A percentile compares a stretch with the other conserved stretches of the same genome.
These are phyloP conservation scores for Pantelozetes paolii DNA, from an alignment of 2,888 invertebrate species.

Conservation along the genomic window DNA sequence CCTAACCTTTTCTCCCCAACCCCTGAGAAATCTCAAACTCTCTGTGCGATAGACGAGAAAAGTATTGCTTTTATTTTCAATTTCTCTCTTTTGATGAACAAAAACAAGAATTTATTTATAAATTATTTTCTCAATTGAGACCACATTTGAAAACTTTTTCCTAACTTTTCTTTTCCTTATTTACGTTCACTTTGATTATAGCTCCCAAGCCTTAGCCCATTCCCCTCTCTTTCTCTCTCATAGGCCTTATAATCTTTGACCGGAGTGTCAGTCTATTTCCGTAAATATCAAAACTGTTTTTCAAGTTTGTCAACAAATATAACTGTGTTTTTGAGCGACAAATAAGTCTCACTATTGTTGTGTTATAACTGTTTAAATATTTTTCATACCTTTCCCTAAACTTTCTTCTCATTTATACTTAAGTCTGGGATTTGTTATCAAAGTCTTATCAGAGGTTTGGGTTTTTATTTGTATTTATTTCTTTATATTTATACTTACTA, in stretches of 20 bases:
- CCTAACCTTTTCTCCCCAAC: neutral
- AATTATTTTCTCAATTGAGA: neutral
- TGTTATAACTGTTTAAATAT: too few species aligned
- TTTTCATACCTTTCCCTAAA: too few species aligned
- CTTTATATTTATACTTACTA: too few species aligned
- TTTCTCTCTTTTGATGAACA: neutral
- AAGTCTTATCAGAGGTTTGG: too few species aligned
- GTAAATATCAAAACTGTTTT: neutral
- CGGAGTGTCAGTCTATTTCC: neutral
- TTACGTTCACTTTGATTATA: neutral
- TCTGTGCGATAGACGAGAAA: neutral
- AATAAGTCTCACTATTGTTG: too few species aligned
- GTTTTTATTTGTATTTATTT: too few species aligned
- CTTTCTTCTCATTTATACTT: too few species aligned
- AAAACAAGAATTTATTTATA: neutral
- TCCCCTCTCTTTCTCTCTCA: neutral
- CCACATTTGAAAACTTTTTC: neutral
- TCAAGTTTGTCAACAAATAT: neutral
- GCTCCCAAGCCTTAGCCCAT: neutral
- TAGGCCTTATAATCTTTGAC: neutral
- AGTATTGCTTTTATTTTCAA: neutral
- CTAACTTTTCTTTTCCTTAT: neutral
- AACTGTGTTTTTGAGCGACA: too few species aligned
- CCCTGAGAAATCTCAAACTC: neutral
- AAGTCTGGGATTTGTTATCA: too few species aligned